Evolutionary conservation across 2,797 vertebrate species (phyloP).

Genomic region (Coreius guichenoti): DNA sequence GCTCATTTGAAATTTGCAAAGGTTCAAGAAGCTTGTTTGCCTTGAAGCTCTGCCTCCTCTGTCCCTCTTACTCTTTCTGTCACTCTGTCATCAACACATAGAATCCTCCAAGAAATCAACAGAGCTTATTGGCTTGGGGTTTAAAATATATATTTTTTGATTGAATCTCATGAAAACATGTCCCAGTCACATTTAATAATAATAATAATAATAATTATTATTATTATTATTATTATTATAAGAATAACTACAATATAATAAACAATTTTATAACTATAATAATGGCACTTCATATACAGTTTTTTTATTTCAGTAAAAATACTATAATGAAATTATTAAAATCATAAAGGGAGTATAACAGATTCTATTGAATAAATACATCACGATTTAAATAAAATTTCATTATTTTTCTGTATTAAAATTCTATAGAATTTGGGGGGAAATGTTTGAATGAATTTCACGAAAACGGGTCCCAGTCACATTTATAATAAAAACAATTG

Average conservation of each 20-base stretch:
- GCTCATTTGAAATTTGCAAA: slow-evolving; percentile 47
- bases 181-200: neutral
- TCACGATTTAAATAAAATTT: neutral
- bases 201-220: too few relatives aligned
- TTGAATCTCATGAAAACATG: neutral
- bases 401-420: neutral
- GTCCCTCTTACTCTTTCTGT: slow-evolving; percentile 7
- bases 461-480: neutral
- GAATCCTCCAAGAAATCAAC: neutral
- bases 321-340: neutral
- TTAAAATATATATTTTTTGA: neutral
- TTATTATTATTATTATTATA: neutral
- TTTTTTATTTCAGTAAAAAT: neutral
- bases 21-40: slow-evolving; percentile 44
- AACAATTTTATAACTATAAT: neutral
- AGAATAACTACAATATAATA: neutral
- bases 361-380: neutral
- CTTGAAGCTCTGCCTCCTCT: slow-evolving; percentile 32
- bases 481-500: neutral
- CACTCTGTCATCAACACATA: neutral
- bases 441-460: neutral
- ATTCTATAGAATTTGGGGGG: neutral
- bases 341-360: neutral
- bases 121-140: neutral
- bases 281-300: neutral